These are phyloP conservation scores for Otus sunia DNA, from an alignment of 2,113 vertebrate species.

Conservation along the genomic window DNA sequence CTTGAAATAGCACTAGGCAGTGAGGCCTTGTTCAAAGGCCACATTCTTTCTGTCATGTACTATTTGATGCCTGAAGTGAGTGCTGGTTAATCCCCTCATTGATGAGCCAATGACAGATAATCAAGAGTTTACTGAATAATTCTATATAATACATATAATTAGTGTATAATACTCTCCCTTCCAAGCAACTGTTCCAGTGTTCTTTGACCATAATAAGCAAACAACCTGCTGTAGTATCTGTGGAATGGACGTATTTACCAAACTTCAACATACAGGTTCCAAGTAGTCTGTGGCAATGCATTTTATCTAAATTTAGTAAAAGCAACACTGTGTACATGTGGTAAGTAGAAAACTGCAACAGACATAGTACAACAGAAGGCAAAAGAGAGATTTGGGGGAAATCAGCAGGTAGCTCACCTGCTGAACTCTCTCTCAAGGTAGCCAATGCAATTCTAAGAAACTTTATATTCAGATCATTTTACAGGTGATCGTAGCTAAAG, in stretches of 20 bases:
- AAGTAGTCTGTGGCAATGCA: neutral
- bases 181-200: neutral
- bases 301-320: neutral
- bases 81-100: neutral
- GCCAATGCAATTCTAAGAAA: neutral
- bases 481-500: neutral
- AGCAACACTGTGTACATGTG: neutral
- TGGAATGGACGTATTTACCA: neutral
- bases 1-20: neutral
- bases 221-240: neutral
- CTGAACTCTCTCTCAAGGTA: neutral
- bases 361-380: neutral
- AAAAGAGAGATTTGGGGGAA: neutral
- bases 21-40: neutral
- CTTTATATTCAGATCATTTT: neutral
- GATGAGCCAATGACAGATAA: neutral
- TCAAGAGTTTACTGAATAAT: neutral
- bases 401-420: neutral
- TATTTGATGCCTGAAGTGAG: neutral
- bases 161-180: neutral
- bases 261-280: neutral
- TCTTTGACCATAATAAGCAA: neutral
- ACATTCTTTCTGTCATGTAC: neutral
- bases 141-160: neutral
- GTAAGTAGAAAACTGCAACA: neutral